Percentiles rank a stretch among this genome's conserved stretches.
phyloP scores from a whole-genome alignment of 2,888 invertebrate species.

The Pristionchus entomophagus region DNA sequence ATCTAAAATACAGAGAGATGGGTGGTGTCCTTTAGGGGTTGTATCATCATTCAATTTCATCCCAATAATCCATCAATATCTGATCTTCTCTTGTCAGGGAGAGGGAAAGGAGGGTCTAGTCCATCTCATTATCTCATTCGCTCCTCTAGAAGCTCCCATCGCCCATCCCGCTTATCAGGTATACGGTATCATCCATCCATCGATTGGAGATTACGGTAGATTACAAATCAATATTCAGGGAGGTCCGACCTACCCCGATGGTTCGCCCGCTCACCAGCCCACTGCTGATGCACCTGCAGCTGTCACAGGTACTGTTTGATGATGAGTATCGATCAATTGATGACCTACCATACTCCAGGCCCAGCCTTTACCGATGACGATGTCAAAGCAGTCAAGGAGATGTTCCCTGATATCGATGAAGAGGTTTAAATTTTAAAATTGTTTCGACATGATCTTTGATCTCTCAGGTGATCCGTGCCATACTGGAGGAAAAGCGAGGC shows the following conservation, averaged over 20 bases:
- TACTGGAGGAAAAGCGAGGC: conserved; percentile 89
- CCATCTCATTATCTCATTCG: conserved; percentile 88
- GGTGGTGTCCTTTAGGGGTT: no score
- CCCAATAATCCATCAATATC: neutral
- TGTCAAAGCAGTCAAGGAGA: conserved; percentile 84
- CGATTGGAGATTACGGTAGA: neutral
- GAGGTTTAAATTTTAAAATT: conserved; percentile 84
- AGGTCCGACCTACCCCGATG: conserved; percentile 13
- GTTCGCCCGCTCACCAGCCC: neutral
- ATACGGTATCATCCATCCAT: neutral
- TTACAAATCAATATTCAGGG: conserved; percentile 7
- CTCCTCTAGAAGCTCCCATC: conserved; percentile 61
- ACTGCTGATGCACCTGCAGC: neutral
- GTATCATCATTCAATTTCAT: no score
- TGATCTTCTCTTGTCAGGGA: conserved; percentile 79
- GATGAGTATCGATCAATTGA: neutral
- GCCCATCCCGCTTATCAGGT: conserved; percentile 44
- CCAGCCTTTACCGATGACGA: conserved; percentile 76
- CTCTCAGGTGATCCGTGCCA: conserved; percentile 83
- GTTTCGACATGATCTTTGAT: conserved; percentile 16
- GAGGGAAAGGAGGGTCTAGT: conserved; percentile 94
- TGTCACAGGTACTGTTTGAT: neutral
- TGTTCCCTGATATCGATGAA: conserved; percentile 95
- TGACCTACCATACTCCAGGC: conserved; percentile 34
- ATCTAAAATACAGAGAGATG: no score